A percentile compares a stretch with the other conserved stretches of the same genome.
phyloP scores from a whole-genome alignment of 1,140 invertebrate species.

The Drosophila repletoides region DNA sequence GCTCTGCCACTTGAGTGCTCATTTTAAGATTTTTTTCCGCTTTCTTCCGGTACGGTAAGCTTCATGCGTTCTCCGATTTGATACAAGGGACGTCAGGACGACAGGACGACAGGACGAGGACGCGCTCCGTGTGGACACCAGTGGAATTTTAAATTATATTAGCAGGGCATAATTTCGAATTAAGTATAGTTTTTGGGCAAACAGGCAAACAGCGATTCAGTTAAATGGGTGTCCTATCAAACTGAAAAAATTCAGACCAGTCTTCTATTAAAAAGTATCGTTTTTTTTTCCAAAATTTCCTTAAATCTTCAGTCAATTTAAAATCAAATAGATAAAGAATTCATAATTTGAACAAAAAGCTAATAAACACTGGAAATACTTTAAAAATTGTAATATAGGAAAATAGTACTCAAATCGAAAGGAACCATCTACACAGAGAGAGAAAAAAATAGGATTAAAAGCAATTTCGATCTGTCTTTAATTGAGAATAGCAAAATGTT shows the following conservation, averaged over 20 bases:
- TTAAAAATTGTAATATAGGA: no score
- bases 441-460: no score
- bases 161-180: conserved; percentile 69
- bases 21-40: conserved; percentile 65
- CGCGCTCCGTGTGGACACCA: conserved; percentile 47
- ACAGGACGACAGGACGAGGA: background rate
- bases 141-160: conserved; percentile 74
- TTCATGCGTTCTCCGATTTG: conserved; percentile 32
- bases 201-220: background rate
- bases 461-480: no score
- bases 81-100: conserved; percentile 1
- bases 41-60: conserved; percentile 38
- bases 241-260: background rate
- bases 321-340: no score
- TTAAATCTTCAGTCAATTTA: no score
- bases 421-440: no score
- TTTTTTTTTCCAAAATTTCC: no score
- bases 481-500: no score
- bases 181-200: conserved; percentile 53
- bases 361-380: no score
- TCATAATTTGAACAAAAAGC: no score
- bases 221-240: conserved; percentile 10
- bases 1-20: conserved; percentile 70
- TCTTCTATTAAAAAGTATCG: background rate
- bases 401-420: no score